Conservation (phyloP, 2,888 invertebrate species). For the Eurois occulta region DNA sequence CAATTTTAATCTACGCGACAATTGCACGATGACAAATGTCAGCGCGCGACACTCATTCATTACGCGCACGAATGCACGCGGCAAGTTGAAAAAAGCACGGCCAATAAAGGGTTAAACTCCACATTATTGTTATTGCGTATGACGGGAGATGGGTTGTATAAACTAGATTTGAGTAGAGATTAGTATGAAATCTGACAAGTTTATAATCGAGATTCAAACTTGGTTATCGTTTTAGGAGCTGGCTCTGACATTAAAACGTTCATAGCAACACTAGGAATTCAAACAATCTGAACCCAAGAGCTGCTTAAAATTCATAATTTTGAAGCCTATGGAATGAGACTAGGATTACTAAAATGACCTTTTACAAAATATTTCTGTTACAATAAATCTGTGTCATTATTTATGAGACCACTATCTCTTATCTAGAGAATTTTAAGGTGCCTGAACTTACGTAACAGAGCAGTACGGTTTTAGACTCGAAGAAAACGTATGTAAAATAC, state of each 20-base stretch:
- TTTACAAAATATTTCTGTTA: constrained; percentile 65
- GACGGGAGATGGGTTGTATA: constrained; percentile 77
- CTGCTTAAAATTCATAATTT: constrained; percentile 52
- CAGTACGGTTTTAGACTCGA: constrained; percentile 44
- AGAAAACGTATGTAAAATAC: constrained; percentile 70
- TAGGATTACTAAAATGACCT: constrained; percentile 64
- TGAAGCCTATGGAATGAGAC: constrained; percentile 49
- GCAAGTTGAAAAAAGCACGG: constrained; percentile 79
- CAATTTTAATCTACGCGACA: constrained; percentile 90
- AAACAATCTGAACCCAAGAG: constrained; percentile 26
- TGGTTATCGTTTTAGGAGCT: not conserved
- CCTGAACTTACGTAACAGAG: constrained; percentile 60
- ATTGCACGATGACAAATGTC: constrained; percentile 90
- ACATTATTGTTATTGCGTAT: constrained; percentile 82
- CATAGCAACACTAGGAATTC: constrained; percentile 33
- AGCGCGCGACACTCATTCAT: constrained; percentile 88
- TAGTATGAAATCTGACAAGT: constrained; percentile 43
- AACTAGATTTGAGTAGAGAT: constrained; percentile 47
- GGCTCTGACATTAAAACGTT: constrained; percentile 2
- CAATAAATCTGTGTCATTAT: constrained; percentile 72
- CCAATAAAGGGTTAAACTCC: constrained; percentile 89
- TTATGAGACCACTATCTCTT: constrained; percentile 67
- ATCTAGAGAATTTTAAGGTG: constrained; percentile 68
- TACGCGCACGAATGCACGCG: constrained; percentile 85
- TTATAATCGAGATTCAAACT: constrained; percentile 28